Evolutionary conservation across 2,113 vertebrate genomes (phyloP).

Genomic region (Gallinago paraguaiae): DNA sequence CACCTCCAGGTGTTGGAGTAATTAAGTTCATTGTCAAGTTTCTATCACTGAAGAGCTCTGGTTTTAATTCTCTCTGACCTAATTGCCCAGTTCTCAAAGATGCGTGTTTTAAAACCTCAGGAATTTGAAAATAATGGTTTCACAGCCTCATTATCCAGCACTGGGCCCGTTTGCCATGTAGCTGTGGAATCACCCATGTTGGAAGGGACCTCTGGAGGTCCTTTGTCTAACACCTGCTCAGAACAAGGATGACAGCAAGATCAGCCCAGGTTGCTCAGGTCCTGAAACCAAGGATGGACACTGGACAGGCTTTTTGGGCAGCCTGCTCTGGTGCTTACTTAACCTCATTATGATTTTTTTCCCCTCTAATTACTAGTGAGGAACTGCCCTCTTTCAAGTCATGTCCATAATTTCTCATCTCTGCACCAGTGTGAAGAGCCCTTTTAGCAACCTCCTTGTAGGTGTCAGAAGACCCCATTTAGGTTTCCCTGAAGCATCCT

Average conservation of each 20-base stretch:
- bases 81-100: background rate
- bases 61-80: background rate
- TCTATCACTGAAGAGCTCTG: background rate
- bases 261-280: background rate
- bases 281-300: background rate
- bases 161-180: background rate
- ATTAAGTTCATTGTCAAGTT: background rate
- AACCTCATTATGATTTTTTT: background rate
- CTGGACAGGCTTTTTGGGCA: background rate
- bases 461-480: background rate
- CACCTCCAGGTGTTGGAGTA: background rate
- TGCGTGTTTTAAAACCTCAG: background rate
- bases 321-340: background rate
- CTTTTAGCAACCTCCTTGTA: background rate
- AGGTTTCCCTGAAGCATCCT: background rate
- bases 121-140: background rate
- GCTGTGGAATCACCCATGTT: background rate
- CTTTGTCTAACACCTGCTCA: background rate
- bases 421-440: background rate
- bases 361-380: background rate
- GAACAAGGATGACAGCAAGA: background rate
- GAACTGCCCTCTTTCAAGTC: background rate
- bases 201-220: background rate
- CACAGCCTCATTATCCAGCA: background rate
- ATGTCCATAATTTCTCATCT: background rate